Evolutionary conservation across 2,888 invertebrate genomes (phyloP).

Genomic region (Ophioninae sp.): DNA sequence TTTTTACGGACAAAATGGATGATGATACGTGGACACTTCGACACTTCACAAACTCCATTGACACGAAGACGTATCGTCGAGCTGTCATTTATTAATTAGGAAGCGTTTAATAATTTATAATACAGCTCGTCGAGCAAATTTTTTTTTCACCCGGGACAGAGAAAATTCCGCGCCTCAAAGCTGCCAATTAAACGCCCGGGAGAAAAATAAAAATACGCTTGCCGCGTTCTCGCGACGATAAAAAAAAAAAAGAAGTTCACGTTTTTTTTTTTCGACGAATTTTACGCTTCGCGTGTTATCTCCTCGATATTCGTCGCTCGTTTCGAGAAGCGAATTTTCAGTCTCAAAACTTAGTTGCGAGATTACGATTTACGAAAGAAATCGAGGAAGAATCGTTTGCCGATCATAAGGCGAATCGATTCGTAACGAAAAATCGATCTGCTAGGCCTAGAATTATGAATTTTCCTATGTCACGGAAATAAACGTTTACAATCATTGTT

Average conservation of each 20-base stretch:
- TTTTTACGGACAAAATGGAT: constrained; percentile 49
- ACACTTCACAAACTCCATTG: constrained; percentile 46
- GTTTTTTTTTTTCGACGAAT: constrained; percentile 19
- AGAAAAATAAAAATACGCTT: constrained; percentile 23
- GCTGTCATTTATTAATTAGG: constrained; percentile 54
- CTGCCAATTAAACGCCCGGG: constrained; percentile 22
- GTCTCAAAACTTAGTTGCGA: constrained; percentile 31
- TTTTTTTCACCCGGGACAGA: constrained; percentile 9
- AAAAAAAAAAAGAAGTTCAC: constrained; percentile 12
- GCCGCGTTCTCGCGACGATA: constrained; percentile 18
- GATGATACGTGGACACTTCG: constrained; percentile 41
- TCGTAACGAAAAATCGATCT: constrained; percentile 12
- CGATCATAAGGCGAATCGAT: constrained; percentile 25
- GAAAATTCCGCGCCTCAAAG: constrained; percentile 5
- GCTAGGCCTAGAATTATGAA: constrained; percentile 61
- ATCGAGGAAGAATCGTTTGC: constrained; percentile 21
- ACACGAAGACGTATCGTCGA: constrained; percentile 52
- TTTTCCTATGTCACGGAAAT: constrained; percentile 61
- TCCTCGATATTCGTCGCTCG: constrained; percentile 2
- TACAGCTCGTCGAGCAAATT: constrained; percentile 8
- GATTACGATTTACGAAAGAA: constrained; percentile 34
- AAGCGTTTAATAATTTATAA: constrained; percentile 17
- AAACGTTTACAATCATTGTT: constrained; percentile 56
- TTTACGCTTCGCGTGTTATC: constrained; percentile 17
- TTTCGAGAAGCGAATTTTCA: constrained; percentile 23